phyloP scores from a whole-genome alignment of 2,888 invertebrate species.

The Apodemia duryi region DNA sequence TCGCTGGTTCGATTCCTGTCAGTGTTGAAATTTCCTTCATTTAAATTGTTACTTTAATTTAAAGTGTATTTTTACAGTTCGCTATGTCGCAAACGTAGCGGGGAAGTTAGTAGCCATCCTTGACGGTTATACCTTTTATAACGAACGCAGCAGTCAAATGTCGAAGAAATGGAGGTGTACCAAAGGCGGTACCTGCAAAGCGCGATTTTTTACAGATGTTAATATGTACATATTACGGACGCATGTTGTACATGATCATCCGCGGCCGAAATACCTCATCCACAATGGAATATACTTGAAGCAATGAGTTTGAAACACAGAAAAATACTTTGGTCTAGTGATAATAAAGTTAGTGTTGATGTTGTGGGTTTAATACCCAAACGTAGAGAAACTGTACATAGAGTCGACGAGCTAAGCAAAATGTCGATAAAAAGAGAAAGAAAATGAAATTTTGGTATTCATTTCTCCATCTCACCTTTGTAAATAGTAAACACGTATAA shows the following conservation, averaged over 20 bases:
- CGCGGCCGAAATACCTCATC: slow-evolving; percentile 25
- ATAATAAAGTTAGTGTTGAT: no score
- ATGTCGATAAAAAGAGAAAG: no score
- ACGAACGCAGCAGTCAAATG: slow-evolving; percentile 29
- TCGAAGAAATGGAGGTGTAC: slow-evolving; percentile 37
- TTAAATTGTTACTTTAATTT: no score
- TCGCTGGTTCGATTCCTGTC: no score
- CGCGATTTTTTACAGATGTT: slow-evolving; percentile 26
- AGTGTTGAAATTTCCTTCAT: no score
- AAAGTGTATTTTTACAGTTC: slow-evolving; percentile 23
- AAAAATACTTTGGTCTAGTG: no score
- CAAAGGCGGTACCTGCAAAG: slow-evolving; percentile 31
- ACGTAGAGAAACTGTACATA: no score
- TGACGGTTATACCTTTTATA: slow-evolving; percentile 39
- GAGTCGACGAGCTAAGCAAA: no score
- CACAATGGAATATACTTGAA: slow-evolving; percentile 28
- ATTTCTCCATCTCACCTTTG: no score
- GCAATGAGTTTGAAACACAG: neutral
- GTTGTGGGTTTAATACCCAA: no score
- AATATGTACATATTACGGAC: slow-evolving; percentile 21
- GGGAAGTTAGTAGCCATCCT: slow-evolving; percentile 38
- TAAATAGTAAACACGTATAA: no score
- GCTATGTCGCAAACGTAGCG: slow-evolving; percentile 34
- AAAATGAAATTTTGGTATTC: no score
- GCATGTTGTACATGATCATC: slow-evolving; percentile 24